phyloP scores from a whole-genome alignment of 35 echinoderm and acorn worm species.

The Strongylocentrotus purpuratus region DNA sequence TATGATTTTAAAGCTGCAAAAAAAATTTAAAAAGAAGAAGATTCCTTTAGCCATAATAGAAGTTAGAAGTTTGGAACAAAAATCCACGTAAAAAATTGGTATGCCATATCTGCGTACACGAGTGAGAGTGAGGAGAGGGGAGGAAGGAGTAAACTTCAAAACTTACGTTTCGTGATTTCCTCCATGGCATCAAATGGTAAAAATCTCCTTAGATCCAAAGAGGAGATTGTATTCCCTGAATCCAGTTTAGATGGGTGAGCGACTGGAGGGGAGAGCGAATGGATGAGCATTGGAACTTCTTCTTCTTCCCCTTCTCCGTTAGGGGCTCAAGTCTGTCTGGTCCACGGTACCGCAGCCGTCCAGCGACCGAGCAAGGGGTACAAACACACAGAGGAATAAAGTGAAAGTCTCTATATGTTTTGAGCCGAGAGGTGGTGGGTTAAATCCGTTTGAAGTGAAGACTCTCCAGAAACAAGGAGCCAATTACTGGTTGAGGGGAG shows the following conservation, averaged over 20 bases:
- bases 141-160: background rate
- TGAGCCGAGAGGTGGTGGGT: background rate
- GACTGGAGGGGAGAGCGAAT: background rate
- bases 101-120: no score
- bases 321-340: constrained; percentile 5
- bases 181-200: constrained; percentile 23
- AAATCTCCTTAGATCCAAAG: constrained; percentile 44
- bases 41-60: background rate
- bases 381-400: background rate
- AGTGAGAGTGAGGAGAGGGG: background rate
- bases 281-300: background rate
- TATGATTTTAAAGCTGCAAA: no score
- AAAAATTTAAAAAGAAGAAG: no score
- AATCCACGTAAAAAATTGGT: no score
- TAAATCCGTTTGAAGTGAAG: constrained; percentile 21
- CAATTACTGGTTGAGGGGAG: constrained; percentile 12
- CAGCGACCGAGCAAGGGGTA: background rate
- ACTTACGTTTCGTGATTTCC: constrained; percentile 43
- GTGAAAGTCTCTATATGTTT: background rate
- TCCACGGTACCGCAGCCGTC: background rate
- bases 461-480: background rate
- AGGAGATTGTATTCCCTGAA: background rate
- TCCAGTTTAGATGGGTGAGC: background rate
- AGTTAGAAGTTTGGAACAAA: no score
- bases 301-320: background rate